These are phyloP conservation scores for Marmota monax DNA, from an alignment of 2,113 vertebrate genomes.

Conservation along the genomic window DNA sequence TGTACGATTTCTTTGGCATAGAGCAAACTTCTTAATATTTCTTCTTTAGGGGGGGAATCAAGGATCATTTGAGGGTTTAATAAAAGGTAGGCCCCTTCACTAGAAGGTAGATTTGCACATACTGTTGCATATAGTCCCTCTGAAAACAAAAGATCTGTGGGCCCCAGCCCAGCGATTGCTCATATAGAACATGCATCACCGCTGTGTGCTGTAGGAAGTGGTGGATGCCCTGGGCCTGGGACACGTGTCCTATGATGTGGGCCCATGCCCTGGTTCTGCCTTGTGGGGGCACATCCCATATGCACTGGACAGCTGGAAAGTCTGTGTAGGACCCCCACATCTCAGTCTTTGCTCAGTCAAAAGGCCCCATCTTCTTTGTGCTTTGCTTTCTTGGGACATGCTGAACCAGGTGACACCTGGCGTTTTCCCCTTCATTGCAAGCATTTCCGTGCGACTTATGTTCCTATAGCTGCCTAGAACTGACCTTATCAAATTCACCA, in stretches of 20 bases:
- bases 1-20: not conserved
- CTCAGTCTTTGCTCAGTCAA: not conserved
- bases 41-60: not conserved
- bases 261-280: accelerated
- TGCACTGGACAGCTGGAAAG: not conserved
- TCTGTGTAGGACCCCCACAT: accelerated
- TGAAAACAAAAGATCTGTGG: not conserved
- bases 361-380: not conserved
- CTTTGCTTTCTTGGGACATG: not conserved
- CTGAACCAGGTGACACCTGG: not conserved
- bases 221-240: not conserved
- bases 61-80: not conserved
- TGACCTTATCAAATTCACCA: not conserved
- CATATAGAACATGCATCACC: accelerated
- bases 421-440: not conserved
- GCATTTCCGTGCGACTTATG: not conserved
- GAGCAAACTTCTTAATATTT: slow-evolving; percentile 4
- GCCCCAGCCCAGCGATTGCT: not conserved
- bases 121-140: not conserved
- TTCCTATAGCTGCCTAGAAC: not conserved
- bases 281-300: not conserved
- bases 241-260: not conserved
- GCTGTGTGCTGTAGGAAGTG: not conserved
- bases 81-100: not conserved
- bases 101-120: not conserved